phyloP scores from a whole-genome alignment of 2,113 vertebrate species.

The Zosterops pallidus region DNA sequence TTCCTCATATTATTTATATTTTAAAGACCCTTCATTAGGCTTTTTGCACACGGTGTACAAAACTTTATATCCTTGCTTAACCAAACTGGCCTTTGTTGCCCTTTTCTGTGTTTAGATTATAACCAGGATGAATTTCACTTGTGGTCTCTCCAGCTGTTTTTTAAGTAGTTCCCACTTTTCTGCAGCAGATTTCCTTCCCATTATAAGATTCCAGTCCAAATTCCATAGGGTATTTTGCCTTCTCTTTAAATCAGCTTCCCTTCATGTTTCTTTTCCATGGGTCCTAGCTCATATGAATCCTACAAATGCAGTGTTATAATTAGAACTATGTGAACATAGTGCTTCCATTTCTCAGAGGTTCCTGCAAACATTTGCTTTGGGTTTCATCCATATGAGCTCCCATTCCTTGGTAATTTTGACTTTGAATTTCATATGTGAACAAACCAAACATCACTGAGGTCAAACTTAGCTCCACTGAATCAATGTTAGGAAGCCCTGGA shows the following conservation, averaged over 20 bases:
- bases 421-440: constrained; percentile 59
- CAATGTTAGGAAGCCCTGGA: background rate
- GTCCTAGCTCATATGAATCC: constrained; percentile 32
- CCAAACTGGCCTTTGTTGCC: constrained; percentile 27
- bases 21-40: constrained; percentile 28
- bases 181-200: constrained; percentile 50
- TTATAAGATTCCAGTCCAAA: constrained; percentile 59
- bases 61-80: constrained; percentile 37
- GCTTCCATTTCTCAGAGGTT: constrained; percentile 72
- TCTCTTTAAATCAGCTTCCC: constrained; percentile 55
- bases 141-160: constrained; percentile 63
- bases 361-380: constrained; percentile 73
- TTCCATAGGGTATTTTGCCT: constrained; percentile 62
- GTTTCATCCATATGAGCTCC: constrained; percentile 61
- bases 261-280: constrained; percentile 41
- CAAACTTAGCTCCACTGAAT: background rate
- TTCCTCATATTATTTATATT: constrained; percentile 38
- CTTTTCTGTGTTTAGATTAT: constrained; percentile 57
- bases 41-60: background rate
- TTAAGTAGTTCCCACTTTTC: constrained; percentile 56
- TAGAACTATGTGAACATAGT: constrained; percentile 72
- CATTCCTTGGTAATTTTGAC: constrained; percentile 62
- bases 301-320: constrained; percentile 65
- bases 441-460: constrained; percentile 11
- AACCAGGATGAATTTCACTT: constrained; percentile 63